Evolutionary conservation across 2,113 vertebrate genomes (phyloP).

Genomic region (Ginglymostoma cirratum): DNA sequence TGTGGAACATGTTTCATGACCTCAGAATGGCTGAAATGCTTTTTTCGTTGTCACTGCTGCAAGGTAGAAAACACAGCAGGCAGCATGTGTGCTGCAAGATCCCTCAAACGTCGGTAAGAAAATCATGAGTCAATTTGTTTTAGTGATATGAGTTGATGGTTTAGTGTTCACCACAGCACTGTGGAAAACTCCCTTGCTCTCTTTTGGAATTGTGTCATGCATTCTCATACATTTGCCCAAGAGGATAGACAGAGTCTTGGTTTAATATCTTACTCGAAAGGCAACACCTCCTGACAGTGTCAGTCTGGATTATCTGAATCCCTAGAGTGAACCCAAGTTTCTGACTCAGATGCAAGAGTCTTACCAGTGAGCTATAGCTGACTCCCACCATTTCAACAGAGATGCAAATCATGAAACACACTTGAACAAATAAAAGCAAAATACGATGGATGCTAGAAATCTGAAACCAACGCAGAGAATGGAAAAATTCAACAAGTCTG

Average conservation of each 20-base stretch:
- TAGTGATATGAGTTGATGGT: neutral
- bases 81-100: neutral
- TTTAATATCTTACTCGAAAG: neutral
- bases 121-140: neutral
- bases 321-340: neutral
- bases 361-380: neutral
- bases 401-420: neutral
- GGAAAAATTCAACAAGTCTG: too few species aligned
- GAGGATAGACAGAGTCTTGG: neutral
- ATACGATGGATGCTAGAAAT: too few species aligned
- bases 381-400: neutral
- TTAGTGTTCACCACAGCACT: neutral
- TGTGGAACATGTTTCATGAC: neutral
- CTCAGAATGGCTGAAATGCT: neutral
- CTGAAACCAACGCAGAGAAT: too few species aligned
- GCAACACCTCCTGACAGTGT: neutral
- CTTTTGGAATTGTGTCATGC: neutral
- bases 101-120: neutral
- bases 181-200: neutral
- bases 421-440: too few species aligned
- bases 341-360: neutral
- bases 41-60: neutral
- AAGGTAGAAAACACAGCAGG: neutral
- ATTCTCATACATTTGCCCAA: neutral
- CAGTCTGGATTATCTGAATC: neutral